Base-by-base conservation (phyloP, 1,140 invertebrate genomes). In the Papilio polyxenes region DNA sequence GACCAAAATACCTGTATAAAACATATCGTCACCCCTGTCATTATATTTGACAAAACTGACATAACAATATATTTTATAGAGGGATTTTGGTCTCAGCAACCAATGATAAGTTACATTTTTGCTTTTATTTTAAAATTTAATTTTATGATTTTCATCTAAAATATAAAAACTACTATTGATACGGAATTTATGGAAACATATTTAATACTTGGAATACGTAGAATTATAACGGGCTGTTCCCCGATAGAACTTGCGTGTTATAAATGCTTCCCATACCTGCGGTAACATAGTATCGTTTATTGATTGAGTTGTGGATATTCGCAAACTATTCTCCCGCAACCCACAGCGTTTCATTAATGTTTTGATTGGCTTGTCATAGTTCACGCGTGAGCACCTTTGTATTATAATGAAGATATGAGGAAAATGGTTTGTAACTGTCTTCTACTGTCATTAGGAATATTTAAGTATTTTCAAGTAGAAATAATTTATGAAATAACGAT, bases 241-340 rank as follows among this genome's bases (percentile, higher is more conserved):
- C 10, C 13, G 13, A 13, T 37, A 69, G 23, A 37, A 37, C 7
- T 8, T 20, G n/a, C 65, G 65, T 69, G 65, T 15, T 15, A 0
- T 37, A 31, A 69, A 31, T n/a, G 65, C 65, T 69, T 69, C 3
- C 65, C 23, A 69, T 69, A 11, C 11, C 62, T 31, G 62, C 4
- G 65, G 65, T 31, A 69, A 69, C 65, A 37, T 69, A 23, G 23
- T 37, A 69, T 69, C 65, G 65, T 31, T 15, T 69, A 69, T 69
- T 69, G 65, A 69, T 69, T 69, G 31, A 40, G 23, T 37, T 37
- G 31, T 69, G 65, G 62, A 69, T 69, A 31, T 31, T 11, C 65
- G 31, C 65, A 69, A 69, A 69, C 65, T 69, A 69, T 69, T 69
- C 23, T 1, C 65, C 6, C 20, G 20, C 23, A 20, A 15, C 31